Base-by-base conservation (phyloP, 2,113 vertebrate species). In the Azemiops feae region DNA sequence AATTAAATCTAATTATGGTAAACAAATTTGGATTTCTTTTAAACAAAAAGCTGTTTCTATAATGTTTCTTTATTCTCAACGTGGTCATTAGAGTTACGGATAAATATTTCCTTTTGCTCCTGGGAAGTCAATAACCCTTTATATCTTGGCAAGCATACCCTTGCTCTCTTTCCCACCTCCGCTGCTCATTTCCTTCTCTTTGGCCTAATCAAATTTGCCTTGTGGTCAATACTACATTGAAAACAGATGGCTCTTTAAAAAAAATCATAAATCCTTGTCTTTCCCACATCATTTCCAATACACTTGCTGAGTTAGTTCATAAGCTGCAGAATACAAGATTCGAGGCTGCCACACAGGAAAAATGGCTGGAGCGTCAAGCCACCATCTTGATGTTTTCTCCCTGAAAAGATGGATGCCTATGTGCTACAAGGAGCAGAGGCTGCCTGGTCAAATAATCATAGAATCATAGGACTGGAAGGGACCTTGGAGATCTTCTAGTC, bases 31-130 rank as follows among this genome's bases (percentile, higher is more conserved):
- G n/a, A 81, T 85, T 11, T 53, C 16, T 86, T 86, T 50, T 60
- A 30, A 30, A 2, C 23, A 89, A 47, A 55, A 64, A 30, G 2
- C 11, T 94, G 87, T 39, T n/a, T 90, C 85, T 94, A 86, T 55
- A 47, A 55, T 55, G 47, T 54, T 55, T 88, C 25, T 55, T 64
- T 64, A 91, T 34, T 88, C 57, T n/a, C 58, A 74, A 45, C 54
- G 3, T 86, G 43, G 92, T 74, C 92, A 20, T 30, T 87, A 93
- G 20, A 45, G 25, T 92, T 64, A 23, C 58, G 85, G 88, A 20
- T 87, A n/a, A 92, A 45, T 87, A 64, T 90, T 90, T 94, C 58
- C 58, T 52, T 27, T 69, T 89, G 47, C 85, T n/a, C 27, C 87
- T 39, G 22, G 3, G 58, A 34, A 64, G 58, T 30, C 45, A 81